These are phyloP conservation scores for Trichonephila clavata DNA, from an alignment of 1,140 invertebrate genomes.

Conservation along the genomic window DNA sequence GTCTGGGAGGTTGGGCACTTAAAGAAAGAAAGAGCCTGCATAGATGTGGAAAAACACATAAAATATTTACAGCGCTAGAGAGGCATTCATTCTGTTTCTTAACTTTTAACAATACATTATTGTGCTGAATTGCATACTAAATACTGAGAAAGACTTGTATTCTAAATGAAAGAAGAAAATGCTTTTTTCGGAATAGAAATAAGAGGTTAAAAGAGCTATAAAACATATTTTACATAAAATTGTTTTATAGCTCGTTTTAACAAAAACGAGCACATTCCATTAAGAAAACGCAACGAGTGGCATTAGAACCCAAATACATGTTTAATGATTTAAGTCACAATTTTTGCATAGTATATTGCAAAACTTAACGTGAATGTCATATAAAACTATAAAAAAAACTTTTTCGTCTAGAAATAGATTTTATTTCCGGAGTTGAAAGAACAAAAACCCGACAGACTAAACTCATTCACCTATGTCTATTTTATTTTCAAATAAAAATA, in stretches of 20 bases:
- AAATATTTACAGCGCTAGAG: neutral
- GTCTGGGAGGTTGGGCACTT: constrained; percentile 9
- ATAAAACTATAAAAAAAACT: neutral
- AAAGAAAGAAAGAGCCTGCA: neutral
- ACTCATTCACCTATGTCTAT: neutral
- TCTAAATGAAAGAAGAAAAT: neutral
- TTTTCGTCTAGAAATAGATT: neutral
- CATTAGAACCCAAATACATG: neutral
- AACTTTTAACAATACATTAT: constrained; percentile 37
- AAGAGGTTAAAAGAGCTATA: constrained; percentile 5
- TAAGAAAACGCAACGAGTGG: neutral
- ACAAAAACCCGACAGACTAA: neutral
- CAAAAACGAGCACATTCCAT: neutral
- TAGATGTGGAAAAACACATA: constrained; percentile 43
- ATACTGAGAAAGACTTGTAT: neutral
- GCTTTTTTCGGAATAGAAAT: neutral
- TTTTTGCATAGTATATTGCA: neutral
- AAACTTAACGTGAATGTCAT: neutral
- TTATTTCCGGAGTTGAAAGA: neutral
- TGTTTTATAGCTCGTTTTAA: too few relatives aligned
- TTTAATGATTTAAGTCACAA: neutral
- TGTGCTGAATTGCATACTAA: neutral
- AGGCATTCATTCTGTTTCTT: constrained; percentile 9
- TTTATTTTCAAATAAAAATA: neutral
- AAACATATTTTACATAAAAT: neutral